Conservation (phyloP, 2,797 vertebrate species). For the Ceyx erithaca region DNA sequence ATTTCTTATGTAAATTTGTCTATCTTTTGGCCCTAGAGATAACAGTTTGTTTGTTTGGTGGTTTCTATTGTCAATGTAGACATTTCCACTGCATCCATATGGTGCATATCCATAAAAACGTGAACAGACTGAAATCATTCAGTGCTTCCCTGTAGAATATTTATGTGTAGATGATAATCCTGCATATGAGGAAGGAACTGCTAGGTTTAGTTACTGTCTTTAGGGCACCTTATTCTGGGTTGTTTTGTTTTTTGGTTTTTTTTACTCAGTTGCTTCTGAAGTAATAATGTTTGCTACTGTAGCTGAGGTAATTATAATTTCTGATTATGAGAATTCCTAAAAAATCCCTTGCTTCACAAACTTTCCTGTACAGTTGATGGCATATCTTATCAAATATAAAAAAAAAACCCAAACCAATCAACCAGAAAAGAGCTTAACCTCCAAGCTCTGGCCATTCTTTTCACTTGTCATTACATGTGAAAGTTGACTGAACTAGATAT, state of each 20-base stretch:
- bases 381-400: background rate
- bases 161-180: background rate
- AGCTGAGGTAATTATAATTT: background rate
- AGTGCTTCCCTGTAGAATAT: background rate
- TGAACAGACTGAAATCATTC: conserved; percentile 1
- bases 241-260: background rate
- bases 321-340: background rate
- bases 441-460: background rate
- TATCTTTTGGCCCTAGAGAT: background rate
- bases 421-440: background rate
- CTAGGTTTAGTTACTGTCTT: background rate
- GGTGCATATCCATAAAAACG: background rate
- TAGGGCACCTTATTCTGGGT: background rate
- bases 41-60: conserved; percentile 15
- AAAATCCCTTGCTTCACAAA: background rate
- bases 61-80: background rate
- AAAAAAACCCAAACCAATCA: background rate
- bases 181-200: background rate
- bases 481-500: background rate
- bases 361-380: background rate
- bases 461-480: background rate
- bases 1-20: background rate
- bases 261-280: background rate
- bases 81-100: background rate
- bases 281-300: background rate